These are phyloP conservation scores for Falcaria lacertinaria DNA, from an alignment of 2,888 invertebrate genomes.

Conservation along the genomic window DNA sequence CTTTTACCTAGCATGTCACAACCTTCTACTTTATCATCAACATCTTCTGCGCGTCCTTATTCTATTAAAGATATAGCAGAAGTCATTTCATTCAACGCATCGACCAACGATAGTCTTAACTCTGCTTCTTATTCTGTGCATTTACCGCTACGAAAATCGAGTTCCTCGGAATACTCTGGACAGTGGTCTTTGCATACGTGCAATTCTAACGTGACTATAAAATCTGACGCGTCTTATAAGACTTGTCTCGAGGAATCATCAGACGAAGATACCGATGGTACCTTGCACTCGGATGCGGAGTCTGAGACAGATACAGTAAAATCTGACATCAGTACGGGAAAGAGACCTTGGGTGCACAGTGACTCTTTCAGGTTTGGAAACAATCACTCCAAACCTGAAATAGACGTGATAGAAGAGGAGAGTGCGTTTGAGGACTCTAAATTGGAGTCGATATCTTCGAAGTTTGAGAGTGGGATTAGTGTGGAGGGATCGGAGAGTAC, in stretches of 20 bases:
- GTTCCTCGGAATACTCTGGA: slow-evolving; percentile 72
- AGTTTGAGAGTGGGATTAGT: slow-evolving; percentile 65
- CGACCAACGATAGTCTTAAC: slow-evolving; percentile 52
- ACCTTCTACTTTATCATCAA: slow-evolving; percentile 50
- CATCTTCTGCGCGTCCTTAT: slow-evolving; percentile 53
- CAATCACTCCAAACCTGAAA: slow-evolving; percentile 36
- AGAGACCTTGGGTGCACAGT: slow-evolving; percentile 70
- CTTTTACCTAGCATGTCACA: slow-evolving; percentile 53
- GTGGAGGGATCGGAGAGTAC: slow-evolving; percentile 57
- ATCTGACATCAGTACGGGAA: slow-evolving; percentile 60
- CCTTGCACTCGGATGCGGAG: slow-evolving; percentile 66
- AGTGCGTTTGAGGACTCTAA: slow-evolving; percentile 37
- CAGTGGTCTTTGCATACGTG: slow-evolving; percentile 68
- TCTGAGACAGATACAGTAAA: slow-evolving; percentile 67
- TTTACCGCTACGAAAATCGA: slow-evolving; percentile 59
- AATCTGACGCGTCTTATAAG: slow-evolving; percentile 63
- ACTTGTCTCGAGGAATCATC: slow-evolving; percentile 66
- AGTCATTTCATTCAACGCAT: slow-evolving; percentile 56
- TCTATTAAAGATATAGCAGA: slow-evolving; percentile 69
- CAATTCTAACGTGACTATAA: slow-evolving; percentile 62
- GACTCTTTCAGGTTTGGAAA: slow-evolving; percentile 65
- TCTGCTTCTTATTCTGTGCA: slow-evolving; percentile 57
- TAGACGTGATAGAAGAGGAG: slow-evolving; percentile 48
- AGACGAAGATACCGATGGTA: slow-evolving; percentile 60
- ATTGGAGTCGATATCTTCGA: slow-evolving; percentile 48